phyloP scores from a whole-genome alignment of 2,113 vertebrate genomes.

The Bothrops jararaca region DNA sequence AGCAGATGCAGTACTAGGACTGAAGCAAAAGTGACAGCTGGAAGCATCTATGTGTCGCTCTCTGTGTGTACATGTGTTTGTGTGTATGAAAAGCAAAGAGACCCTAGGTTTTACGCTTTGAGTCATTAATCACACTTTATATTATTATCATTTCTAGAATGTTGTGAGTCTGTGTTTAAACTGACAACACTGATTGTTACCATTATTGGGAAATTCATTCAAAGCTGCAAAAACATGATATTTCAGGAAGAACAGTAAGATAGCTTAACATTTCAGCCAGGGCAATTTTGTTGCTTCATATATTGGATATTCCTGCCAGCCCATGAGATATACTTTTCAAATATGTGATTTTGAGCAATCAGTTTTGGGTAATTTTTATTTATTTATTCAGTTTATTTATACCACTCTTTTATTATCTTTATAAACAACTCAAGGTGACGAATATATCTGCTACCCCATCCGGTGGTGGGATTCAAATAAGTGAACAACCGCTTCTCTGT shows the following conservation, averaged over 20 bases:
- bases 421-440: neutral
- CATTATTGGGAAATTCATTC: neutral
- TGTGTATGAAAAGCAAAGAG: neutral
- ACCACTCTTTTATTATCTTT: neutral
- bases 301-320: neutral
- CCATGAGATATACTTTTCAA: neutral
- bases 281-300: neutral
- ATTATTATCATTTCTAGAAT: neutral
- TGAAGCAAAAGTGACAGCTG: neutral
- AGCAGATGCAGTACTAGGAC: neutral
- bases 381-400: neutral
- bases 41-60: neutral
- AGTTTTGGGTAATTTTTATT: neutral
- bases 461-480: too few species aligned
- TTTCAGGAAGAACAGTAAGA: neutral
- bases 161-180: conserved; percentile 11
- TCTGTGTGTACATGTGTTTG: neutral
- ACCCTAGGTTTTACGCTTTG: neutral
- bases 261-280: neutral
- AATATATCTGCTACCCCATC: neutral
- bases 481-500: too few species aligned
- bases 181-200: neutral
- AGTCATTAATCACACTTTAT: conserved; percentile 13
- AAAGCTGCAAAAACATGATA: neutral
- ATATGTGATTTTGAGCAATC: conserved; percentile 23